A percentile compares a stretch with the other conserved stretches of the same genome.
Evolutionary conservation across 1,140 invertebrate genomes (phyloP).

Genomic region (Spodoptera frugiperda): DNA sequence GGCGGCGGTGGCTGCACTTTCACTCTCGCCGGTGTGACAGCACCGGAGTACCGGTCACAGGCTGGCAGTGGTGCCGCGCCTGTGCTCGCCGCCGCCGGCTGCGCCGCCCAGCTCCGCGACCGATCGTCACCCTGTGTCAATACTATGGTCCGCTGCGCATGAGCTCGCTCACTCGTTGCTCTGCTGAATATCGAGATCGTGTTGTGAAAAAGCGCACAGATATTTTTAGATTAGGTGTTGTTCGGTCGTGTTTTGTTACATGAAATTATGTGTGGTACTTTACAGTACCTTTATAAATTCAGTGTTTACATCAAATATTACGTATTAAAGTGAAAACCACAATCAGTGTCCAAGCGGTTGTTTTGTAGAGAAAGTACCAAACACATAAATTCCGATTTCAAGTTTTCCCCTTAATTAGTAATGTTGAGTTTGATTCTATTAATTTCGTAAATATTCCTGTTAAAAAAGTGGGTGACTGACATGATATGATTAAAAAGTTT

Average conservation of each 20-base stretch:
- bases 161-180: slow-evolving; percentile 64
- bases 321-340: slow-evolving; percentile 29
- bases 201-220: slow-evolving; percentile 68
- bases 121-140: slow-evolving; percentile 70
- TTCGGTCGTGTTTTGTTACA: slow-evolving; percentile 58
- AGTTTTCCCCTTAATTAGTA: slow-evolving; percentile 57
- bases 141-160: slow-evolving; percentile 67
- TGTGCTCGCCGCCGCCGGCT: slow-evolving; percentile 71
- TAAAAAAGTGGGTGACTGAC: slow-evolving; percentile 47
- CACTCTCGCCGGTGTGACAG: slow-evolving; percentile 77
- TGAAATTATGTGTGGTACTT: slow-evolving; percentile 37
- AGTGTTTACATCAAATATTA: slow-evolving; percentile 7
- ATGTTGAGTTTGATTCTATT: slow-evolving; percentile 59
- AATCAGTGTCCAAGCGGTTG: slow-evolving; percentile 42
- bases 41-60: slow-evolving; percentile 62
- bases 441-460: slow-evolving; percentile 49
- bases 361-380: slow-evolving; percentile 64
- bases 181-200: slow-evolving; percentile 72
- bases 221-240: slow-evolving; percentile 70
- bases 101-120: slow-evolving; percentile 63
- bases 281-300: slow-evolving; percentile 12
- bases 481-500: slow-evolving; percentile 32
- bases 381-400: slow-evolving; percentile 53
- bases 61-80: slow-evolving; percentile 78
- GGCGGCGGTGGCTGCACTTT: slow-evolving; percentile 75